Conservation (phyloP, 2,113 vertebrate genomes). For the Elephantulus edwardii region DNA sequence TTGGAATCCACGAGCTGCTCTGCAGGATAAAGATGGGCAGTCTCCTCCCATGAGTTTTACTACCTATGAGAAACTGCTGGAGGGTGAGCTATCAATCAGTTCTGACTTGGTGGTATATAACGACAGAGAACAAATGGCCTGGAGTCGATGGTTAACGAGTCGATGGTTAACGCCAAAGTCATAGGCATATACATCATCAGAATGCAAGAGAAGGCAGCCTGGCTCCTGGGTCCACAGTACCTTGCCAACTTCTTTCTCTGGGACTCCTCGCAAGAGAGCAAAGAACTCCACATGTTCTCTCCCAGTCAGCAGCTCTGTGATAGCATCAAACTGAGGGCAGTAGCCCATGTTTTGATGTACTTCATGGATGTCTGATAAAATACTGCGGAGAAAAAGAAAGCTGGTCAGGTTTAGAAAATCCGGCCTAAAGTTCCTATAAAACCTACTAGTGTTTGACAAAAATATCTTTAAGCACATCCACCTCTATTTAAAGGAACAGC, state of each 20-base stretch:
- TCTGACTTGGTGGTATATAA: too few relatives aligned
- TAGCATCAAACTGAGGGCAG: slow-evolving; percentile 98
- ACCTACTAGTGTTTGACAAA: neutral
- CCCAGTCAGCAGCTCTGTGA: slow-evolving; percentile 96
- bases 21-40: too few relatives aligned
- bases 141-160: neutral
- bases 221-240: slow-evolving; percentile 80
- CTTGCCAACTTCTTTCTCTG: slow-evolving; percentile 95
- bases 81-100: too few relatives aligned
- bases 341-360: slow-evolving; percentile 98
- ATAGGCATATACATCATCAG: fast-evolving
- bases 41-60: too few relatives aligned
- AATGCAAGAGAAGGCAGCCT: neutral
- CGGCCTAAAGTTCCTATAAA: neutral
- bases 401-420: slow-evolving; percentile 11
- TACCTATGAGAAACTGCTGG: too few relatives aligned
- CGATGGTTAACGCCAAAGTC: neutral
- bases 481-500: neutral
- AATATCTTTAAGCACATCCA: neutral
- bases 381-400: slow-evolving; percentile 82
- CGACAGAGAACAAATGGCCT: neutral
- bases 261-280: slow-evolving; percentile 94
- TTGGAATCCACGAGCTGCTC: too few relatives aligned
- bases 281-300: slow-evolving; percentile 98
- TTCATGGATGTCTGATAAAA: slow-evolving; percentile 92